Conservation (phyloP, 2,888 invertebrate genomes). For the Sphinx pinastri region DNA sequence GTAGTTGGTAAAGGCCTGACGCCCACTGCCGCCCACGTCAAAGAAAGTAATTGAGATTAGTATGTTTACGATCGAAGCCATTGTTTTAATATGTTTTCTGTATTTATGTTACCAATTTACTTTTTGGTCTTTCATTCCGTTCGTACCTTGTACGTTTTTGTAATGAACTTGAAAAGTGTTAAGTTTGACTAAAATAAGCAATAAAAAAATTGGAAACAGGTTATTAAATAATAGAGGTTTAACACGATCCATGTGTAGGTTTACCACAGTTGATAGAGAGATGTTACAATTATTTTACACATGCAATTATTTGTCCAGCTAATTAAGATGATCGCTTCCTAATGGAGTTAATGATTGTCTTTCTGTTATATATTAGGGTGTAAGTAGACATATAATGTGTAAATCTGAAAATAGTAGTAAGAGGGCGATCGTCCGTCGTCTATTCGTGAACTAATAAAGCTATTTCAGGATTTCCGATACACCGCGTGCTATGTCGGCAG, state of each 20-base stretch:
- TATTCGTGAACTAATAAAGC: constrained; percentile 74
- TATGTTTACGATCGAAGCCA: constrained; percentile 22
- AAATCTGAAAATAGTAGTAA: constrained; percentile 69
- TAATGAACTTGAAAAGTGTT: no score
- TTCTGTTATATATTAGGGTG: constrained; percentile 42
- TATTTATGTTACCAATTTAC: constrained; percentile 5
- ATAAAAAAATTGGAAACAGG: no score
- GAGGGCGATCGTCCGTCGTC: constrained; percentile 75
- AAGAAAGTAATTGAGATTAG: constrained; percentile 21
- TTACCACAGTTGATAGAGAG: no score
- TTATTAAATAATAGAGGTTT: no score
- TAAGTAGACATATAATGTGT: constrained; percentile 51
- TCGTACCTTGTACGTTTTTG: no score
- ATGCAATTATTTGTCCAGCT: not conserved
- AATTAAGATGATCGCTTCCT: not conserved
- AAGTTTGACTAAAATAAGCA: no score
- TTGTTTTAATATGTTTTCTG: constrained; percentile 9
- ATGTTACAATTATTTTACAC: not conserved
- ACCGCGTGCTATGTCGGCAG: constrained; percentile 40
- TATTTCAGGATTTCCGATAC: constrained; percentile 71
- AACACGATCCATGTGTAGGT: no score
- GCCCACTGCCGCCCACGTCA: constrained; percentile 18
- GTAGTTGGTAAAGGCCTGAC: constrained; percentile 1
- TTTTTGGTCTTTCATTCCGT: not conserved
- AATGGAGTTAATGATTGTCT: not conserved